A percentile compares a stretch with the other conserved stretches of the same genome.
Evolutionary conservation across 2,797 vertebrate genomes (phyloP).

Genomic region (Thamnophis elegans): DNA sequence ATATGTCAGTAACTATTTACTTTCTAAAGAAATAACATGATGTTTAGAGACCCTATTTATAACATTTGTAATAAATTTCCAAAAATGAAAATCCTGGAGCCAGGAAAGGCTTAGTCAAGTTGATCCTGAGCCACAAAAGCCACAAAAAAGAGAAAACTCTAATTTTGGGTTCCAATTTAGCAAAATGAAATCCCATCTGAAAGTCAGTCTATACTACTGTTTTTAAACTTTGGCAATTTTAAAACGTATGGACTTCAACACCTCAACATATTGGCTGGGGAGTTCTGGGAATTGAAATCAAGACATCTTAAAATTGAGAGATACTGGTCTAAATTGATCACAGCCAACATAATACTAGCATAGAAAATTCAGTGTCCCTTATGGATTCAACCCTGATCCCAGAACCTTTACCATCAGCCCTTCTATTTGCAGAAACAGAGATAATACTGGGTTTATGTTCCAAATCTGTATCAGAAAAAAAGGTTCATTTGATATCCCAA

Average conservation of each 20-base stretch:
- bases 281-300: neutral
- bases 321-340: neutral
- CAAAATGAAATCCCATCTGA: neutral
- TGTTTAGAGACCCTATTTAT: neutral
- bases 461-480: neutral
- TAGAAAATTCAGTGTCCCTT: neutral
- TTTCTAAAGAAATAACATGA: neutral
- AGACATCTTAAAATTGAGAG: neutral
- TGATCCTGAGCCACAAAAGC: neutral
- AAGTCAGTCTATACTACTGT: neutral
- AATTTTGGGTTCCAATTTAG: neutral
- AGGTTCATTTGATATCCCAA: neutral
- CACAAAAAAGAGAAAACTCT: neutral
- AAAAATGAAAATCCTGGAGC: neutral
- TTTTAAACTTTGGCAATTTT: neutral
- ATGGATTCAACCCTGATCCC: neutral
- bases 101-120: neutral
- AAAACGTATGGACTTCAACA: neutral
- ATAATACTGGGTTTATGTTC: neutral
- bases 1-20: neutral
- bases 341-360: neutral
- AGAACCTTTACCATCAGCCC: neutral
- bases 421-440: neutral
- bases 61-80: neutral
- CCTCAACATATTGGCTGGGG: neutral